Conservation (phyloP, 2,797 vertebrate species). For the Lepidocolaptes lacrymiger region DNA sequence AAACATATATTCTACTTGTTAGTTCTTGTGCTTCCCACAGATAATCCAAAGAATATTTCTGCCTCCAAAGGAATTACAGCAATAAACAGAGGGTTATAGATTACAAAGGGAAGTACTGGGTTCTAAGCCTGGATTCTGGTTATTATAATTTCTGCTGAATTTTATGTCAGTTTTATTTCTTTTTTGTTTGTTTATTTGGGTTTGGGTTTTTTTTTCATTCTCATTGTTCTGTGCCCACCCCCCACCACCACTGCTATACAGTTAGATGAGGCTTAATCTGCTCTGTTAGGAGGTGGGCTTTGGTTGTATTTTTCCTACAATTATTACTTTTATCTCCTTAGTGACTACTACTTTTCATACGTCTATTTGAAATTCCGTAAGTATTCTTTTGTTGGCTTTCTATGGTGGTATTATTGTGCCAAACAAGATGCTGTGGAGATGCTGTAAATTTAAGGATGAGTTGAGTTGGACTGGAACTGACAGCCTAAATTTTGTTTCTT, state of each 20-base stretch:
- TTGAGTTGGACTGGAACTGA: background rate
- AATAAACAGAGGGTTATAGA: background rate
- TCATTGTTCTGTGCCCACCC: background rate
- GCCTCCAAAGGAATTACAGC: background rate
- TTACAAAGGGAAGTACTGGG: background rate
- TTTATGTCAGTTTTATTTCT: background rate
- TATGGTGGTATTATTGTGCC: background rate
- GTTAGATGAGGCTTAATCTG: background rate
- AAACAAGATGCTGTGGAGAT: background rate
- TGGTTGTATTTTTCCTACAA: background rate
- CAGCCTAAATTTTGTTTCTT: background rate
- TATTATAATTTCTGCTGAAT: background rate
- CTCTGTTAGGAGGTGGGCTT: background rate
- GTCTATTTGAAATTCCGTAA: conserved; percentile 21
- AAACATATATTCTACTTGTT: background rate
- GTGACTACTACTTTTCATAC: background rate
- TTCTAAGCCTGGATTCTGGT: background rate
- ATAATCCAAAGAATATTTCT: background rate
- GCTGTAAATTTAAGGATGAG: background rate
- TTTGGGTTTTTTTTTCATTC: background rate
- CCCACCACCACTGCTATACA: background rate
- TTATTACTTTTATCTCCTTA: conserved; percentile 6
- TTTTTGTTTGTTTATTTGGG: background rate
- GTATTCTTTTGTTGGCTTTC: conserved; percentile 26
- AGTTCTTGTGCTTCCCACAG: background rate